These are phyloP conservation scores for Agapornis roseicollis DNA, from an alignment of 2,113 vertebrate genomes.

Conservation along the genomic window DNA sequence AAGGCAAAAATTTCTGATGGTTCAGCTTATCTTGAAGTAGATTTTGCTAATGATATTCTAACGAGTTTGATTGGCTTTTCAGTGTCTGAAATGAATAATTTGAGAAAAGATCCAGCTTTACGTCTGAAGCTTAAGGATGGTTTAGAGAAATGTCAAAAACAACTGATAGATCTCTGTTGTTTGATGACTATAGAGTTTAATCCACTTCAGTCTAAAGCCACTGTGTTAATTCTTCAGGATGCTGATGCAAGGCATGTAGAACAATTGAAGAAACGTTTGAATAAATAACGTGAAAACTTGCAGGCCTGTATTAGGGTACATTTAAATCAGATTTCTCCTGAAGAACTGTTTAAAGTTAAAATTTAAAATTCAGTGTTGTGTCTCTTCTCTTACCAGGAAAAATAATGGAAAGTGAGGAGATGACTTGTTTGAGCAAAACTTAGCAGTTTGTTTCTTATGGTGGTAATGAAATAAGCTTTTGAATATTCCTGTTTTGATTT, in stretches of 20 bases:
- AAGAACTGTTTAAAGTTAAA: background rate
- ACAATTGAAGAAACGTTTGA: constrained; percentile 77
- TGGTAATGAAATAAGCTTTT: background rate
- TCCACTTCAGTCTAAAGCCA: constrained; percentile 69
- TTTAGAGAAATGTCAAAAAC: constrained; percentile 79
- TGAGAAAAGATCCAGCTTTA: constrained; percentile 75
- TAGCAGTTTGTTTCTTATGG: background rate
- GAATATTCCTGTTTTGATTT: background rate
- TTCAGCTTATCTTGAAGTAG: constrained; percentile 88
- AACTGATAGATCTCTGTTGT: constrained; percentile 92
- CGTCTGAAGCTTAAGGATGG: constrained; percentile 78
- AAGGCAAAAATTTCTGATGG: constrained; percentile 91
- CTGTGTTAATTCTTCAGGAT: constrained; percentile 78
- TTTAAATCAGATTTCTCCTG: background rate
- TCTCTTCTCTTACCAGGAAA: background rate
- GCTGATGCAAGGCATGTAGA: constrained; percentile 71
- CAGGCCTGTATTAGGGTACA: background rate
- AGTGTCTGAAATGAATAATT: constrained; percentile 71
- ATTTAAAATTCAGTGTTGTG: background rate
- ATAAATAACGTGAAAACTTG: constrained; percentile 45
- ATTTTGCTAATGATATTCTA: constrained; percentile 86
- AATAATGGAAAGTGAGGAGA: background rate
- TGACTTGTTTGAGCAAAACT: background rate
- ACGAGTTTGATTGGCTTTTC: constrained; percentile 89
- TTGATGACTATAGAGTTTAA: constrained; percentile 84